Conservation (phyloP, 2,797 vertebrate genomes). For the Tokudaia muenninki region DNA sequence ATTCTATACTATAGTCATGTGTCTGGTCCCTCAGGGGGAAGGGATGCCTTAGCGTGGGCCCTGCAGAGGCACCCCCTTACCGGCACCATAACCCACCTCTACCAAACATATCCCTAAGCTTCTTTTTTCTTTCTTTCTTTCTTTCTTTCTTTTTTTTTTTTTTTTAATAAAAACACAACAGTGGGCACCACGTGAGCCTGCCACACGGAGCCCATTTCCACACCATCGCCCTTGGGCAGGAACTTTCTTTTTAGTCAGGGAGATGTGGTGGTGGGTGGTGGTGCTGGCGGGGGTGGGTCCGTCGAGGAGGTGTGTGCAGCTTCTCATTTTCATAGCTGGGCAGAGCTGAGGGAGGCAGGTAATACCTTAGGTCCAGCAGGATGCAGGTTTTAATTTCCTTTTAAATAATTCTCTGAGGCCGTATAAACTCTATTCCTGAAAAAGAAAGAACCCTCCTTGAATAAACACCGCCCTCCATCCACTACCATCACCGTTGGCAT, state of each 20-base stretch:
- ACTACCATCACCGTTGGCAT: constrained; percentile 78
- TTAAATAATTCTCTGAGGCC: constrained; percentile 88
- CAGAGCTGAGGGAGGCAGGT: constrained; percentile 64
- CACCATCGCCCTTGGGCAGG: neutral
- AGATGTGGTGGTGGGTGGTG: neutral
- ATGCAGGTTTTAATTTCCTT: constrained; percentile 87
- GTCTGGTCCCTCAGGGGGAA: neutral
- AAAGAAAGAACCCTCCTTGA: constrained; percentile 85
- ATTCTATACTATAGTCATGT: neutral
- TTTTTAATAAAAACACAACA: neutral
- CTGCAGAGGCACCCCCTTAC: rapidly evolving
- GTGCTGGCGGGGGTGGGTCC: neutral
- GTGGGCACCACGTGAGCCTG: neutral
- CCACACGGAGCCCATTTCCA: neutral
- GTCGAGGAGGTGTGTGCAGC: neutral
- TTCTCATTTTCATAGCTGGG: constrained; percentile 47
- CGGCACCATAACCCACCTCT: rapidly evolving
- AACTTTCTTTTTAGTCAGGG: neutral
- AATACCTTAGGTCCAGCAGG: constrained; percentile 73
- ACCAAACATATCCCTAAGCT: neutral
- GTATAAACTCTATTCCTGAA: constrained; percentile 87
- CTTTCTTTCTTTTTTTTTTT: no score
- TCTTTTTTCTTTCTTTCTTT: neutral
- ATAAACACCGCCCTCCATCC: constrained; percentile 80
- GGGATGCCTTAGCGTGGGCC: neutral